Base-by-base conservation (phyloP, 2,797 vertebrate species). In the Xerus rutilus region DNA sequence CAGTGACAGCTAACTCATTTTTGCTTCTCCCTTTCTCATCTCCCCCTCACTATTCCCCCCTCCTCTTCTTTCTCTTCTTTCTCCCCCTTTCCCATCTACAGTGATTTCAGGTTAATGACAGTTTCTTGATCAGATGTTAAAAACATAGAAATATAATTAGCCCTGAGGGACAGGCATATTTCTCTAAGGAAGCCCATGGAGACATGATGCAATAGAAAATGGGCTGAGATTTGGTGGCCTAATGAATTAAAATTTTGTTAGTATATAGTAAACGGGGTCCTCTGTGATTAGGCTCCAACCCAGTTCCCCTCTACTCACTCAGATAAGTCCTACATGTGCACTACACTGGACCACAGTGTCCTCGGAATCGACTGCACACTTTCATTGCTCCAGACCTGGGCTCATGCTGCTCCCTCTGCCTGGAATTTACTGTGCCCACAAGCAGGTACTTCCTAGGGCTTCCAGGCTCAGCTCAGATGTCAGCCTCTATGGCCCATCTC, bases 121-220 rank as follows among this genome's bases (percentile, higher is more conserved):
- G 30, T 65, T 92, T 74, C 86, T n/a, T 43, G 39, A 92, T 52
- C 69, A 47, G 73, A n/a, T 85, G 13, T 65, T 59, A 39, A 82
- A 95, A 49, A 62, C 59, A 39, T 0, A 93, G 52, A 64, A 57
- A 17, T 43, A 21, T 9, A 76, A 47, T 86, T n/a, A 89, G 52
- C 54, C 39, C 74, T n/a, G 8, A 77, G 89, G 49, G 84, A 81
- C 59, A 47, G 30, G 43, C 43, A 39, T 20, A 83, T 78, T 52
- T 86, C 54, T 74, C 79, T 93, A 87, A 95, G 32, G 91, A 89
- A 95, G 18, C 35, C 32, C 57, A 35, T 1, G 28, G 86, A 88
- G 81, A 47, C 73, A 5, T 7, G 72, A 69, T 0, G 28, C 47
- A 77, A 21, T 5, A 70, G 70, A 77, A 94, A 79, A 84, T 14